Evolutionary conservation across 2,797 vertebrate species (phyloP).

Genomic region (Sebastes flavidus): DNA sequence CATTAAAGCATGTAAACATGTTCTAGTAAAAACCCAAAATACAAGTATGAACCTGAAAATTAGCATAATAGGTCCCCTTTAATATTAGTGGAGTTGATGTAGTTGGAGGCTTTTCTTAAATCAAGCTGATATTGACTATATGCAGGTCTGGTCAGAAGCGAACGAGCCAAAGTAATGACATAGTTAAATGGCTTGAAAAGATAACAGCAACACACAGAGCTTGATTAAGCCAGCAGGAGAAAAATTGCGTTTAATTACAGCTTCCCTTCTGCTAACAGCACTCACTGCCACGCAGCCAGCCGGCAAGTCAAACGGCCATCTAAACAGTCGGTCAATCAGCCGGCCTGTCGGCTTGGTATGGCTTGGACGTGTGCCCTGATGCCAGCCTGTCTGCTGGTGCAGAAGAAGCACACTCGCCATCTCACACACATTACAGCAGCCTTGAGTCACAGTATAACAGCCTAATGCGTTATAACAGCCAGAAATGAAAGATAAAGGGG

Average conservation of each 20-base stretch:
- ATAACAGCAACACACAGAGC: slow-evolving; percentile 45
- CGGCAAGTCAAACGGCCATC: slow-evolving; percentile 61
- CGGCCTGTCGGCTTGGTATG: slow-evolving; percentile 47
- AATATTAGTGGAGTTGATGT: not conserved
- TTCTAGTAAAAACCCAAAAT: too few relatives aligned
- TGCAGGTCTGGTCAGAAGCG: slow-evolving; percentile 10
- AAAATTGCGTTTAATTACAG: slow-evolving; percentile 70
- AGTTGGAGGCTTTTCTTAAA: slow-evolving; percentile 18
- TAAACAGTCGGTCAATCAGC: slow-evolving; percentile 67
- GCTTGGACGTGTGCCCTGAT: slow-evolving; percentile 56
- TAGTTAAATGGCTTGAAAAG: slow-evolving; percentile 45
- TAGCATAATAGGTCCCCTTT: not conserved
- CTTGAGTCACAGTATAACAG: slow-evolving; percentile 8
- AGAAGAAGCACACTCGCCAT: slow-evolving; percentile 31
- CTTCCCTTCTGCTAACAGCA: slow-evolving; percentile 62
- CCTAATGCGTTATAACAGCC: slow-evolving; percentile 14
- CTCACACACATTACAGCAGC: slow-evolving; percentile 11
- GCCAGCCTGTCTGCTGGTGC: slow-evolving; percentile 44
- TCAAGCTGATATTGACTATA: slow-evolving; percentile 4
- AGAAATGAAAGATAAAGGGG: slow-evolving; percentile 35
- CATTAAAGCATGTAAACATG: too few relatives aligned
- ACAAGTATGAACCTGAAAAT: too few relatives aligned
- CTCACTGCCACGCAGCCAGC: slow-evolving; percentile 53
- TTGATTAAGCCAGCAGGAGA: slow-evolving; percentile 57
- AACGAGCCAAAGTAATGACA: slow-evolving; percentile 34